Evolutionary conservation across 1,140 invertebrate species (phyloP).

Genomic region (Cotesia vestalis): DNA sequence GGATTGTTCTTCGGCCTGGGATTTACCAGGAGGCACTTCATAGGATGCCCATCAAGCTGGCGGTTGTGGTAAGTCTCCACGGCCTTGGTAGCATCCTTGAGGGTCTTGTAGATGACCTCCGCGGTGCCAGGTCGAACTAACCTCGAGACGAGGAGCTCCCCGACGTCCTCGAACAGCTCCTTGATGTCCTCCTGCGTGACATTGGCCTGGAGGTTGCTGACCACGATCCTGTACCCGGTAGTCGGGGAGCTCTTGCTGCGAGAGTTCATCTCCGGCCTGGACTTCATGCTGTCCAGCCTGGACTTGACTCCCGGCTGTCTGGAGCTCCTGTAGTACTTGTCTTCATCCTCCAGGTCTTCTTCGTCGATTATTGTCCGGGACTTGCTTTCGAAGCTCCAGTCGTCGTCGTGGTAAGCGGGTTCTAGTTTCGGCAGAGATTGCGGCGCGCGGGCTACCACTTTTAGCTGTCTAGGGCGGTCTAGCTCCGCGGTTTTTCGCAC

Average conservation of each 20-base stretch:
- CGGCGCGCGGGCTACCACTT: constrained; percentile 49
- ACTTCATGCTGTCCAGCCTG: constrained; percentile 64
- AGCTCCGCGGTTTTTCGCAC: constrained; percentile 47
- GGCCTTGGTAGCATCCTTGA: constrained; percentile 86
- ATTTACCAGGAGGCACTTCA: constrained; percentile 83
- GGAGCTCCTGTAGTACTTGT: constrained; percentile 53
- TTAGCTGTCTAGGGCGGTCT: constrained; percentile 55
- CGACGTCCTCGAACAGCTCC: constrained; percentile 93
- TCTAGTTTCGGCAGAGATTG: constrained; percentile 46
- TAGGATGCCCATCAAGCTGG: constrained; percentile 85
- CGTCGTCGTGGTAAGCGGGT: constrained; percentile 50
- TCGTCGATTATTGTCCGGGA: constrained; percentile 57
- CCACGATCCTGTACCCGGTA: constrained; percentile 79
- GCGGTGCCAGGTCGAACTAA: constrained; percentile 87
- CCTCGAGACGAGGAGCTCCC: constrained; percentile 82
- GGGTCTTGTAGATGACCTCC: constrained; percentile 87
- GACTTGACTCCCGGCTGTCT: constrained; percentile 63
- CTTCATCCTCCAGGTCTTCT: constrained; percentile 60
- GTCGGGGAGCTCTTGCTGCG: constrained; percentile 53
- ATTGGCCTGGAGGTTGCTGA: constrained; percentile 85
- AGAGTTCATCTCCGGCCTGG: constrained; percentile 63
- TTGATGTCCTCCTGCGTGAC: constrained; percentile 91
- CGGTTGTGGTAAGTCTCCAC: constrained; percentile 92
- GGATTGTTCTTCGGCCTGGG: constrained; percentile 72
- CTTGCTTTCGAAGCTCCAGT: constrained; percentile 56